A percentile compares a stretch with the other conserved stretches of the same genome.
Conservation (phyloP, 2,888 invertebrate species). For the Noctua pronuba region DNA sequence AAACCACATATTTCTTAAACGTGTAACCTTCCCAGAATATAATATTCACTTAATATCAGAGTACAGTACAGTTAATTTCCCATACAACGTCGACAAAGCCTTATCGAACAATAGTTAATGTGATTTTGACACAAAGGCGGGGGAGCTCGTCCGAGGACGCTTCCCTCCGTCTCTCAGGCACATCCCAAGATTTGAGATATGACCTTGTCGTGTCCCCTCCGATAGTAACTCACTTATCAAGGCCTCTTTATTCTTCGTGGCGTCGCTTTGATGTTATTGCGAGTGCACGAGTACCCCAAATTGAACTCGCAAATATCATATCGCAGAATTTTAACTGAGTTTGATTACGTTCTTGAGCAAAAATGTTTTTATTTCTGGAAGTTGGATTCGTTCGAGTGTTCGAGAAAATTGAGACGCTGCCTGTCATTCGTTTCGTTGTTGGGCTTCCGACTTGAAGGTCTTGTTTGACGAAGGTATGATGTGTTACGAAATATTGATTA, state of each 20-base stretch:
- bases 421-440: slow-evolving; percentile 42
- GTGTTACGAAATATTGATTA: slow-evolving; percentile 27
- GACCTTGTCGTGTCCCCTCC: slow-evolving; percentile 76
- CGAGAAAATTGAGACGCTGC: slow-evolving; percentile 49
- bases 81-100: slow-evolving; percentile 73
- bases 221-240: slow-evolving; percentile 71
- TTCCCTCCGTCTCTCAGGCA: slow-evolving; percentile 62
- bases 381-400: slow-evolving; percentile 21
- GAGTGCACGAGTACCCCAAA: slow-evolving; percentile 61
- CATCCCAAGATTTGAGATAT: slow-evolving; percentile 73
- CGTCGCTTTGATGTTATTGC: slow-evolving; percentile 70
- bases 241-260: slow-evolving; percentile 65
- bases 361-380: slow-evolving; percentile 39
- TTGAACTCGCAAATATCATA: slow-evolving; percentile 59
- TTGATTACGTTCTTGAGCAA: slow-evolving; percentile 54
- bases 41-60: slow-evolving; percentile 47
- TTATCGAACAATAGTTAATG: slow-evolving; percentile 80
- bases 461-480: slow-evolving; percentile 43
- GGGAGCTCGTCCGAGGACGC: slow-evolving; percentile 63
- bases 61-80: slow-evolving; percentile 68
- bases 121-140: slow-evolving; percentile 79
- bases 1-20: not conserved
- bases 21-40: slow-evolving; percentile 31
- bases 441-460: slow-evolving; percentile 33
- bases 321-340: slow-evolving; percentile 53